Conservation (phyloP, 2,888 invertebrate genomes). For the Acrocera orbiculus region DNA sequence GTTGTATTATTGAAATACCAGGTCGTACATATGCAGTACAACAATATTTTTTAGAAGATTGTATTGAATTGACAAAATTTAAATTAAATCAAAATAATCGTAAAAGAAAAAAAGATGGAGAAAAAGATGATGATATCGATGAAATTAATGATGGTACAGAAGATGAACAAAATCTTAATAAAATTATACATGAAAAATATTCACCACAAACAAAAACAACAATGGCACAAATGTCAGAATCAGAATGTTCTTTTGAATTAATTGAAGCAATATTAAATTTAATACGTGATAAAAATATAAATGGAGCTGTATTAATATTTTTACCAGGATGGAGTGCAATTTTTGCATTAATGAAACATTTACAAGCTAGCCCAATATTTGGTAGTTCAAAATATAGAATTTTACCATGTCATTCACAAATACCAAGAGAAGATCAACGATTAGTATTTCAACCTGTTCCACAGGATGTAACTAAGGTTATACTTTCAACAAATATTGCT, state of each 20-base stretch:
- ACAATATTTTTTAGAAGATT: conserved; percentile 88
- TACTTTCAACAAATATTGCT: conserved; percentile 93
- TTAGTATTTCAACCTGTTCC: conserved; percentile 82
- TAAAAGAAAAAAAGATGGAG: conserved; percentile 46
- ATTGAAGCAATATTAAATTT: conserved; percentile 61
- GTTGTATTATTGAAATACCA: conserved; percentile 71
- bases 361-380: conserved; percentile 57
- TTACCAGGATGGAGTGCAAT: conserved; percentile 97
- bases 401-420: conserved; percentile 91
- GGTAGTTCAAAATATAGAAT: conserved; percentile 53
- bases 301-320: conserved; percentile 83
- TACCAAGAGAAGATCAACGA: conserved; percentile 88
- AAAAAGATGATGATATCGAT: conserved; percentile 44
- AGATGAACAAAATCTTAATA: conserved; percentile 61
- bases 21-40: conserved; percentile 77
- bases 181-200: conserved; percentile 34
- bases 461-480: conserved; percentile 73
- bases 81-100: conserved; percentile 54
- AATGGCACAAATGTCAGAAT: conserved; percentile 67
- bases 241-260: conserved; percentile 80
- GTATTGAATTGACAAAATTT: conserved; percentile 71
- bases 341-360: conserved; percentile 71
- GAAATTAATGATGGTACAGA: conserved; percentile 41
- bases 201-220: conserved; percentile 45
- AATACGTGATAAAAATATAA: conserved; percentile 40